Evolutionary conservation across 1,140 invertebrate species (phyloP).

Genomic region (Scylla paramamosain): DNA sequence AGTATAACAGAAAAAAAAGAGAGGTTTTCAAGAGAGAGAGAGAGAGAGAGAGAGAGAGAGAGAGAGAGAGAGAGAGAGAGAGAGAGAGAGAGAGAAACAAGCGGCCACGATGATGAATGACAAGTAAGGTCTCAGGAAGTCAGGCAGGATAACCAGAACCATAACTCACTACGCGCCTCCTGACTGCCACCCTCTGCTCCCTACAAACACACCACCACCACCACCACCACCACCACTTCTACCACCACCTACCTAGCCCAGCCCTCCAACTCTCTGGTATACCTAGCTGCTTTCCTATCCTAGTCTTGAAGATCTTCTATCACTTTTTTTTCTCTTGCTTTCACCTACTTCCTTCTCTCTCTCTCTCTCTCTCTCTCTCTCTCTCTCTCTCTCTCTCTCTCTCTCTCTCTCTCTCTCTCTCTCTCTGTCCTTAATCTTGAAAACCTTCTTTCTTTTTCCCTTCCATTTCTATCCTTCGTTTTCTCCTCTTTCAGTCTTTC

Average conservation of each 20-base stretch:
- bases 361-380: slow-evolving; percentile 41
- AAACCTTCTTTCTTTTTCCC: background rate
- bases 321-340: background rate
- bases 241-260: background rate
- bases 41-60: slow-evolving; percentile 34
- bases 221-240: background rate
- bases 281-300: background rate
- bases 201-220: background rate
- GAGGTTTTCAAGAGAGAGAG: slow-evolving; percentile 36
- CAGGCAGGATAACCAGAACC: slow-evolving; percentile 45
- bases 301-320: no score
- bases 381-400: slow-evolving; percentile 39
- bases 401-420: slow-evolving; percentile 28
- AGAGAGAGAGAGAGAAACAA: background rate
- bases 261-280: background rate
- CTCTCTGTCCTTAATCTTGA: background rate
- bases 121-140: slow-evolving; percentile 61
- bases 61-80: slow-evolving; percentile 34
- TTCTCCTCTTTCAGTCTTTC: background rate
- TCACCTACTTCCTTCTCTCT: background rate
- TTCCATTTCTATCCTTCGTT: background rate
- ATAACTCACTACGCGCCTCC: slow-evolving; percentile 41
- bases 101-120: slow-evolving; percentile 48
- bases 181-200: slow-evolving; percentile 31
- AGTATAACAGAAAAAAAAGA: background rate